A percentile compares a stretch with the other conserved stretches of the same genome.
These are phyloP conservation scores for Miichthys miiuy DNA, from an alignment of 2,797 vertebrate species.

Conservation along the genomic window DNA sequence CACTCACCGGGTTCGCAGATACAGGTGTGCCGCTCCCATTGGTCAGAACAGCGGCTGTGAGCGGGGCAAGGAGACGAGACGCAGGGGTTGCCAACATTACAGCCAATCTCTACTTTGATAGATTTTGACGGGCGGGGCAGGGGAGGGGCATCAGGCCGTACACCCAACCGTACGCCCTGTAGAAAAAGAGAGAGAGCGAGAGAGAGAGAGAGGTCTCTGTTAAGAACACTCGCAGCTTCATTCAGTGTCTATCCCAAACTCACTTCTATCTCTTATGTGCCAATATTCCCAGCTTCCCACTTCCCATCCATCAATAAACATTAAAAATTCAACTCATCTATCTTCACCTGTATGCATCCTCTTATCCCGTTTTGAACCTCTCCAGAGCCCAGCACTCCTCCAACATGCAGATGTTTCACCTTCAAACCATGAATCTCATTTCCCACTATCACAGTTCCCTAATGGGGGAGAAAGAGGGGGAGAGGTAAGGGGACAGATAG, in stretches of 20 bases:
- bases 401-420: constrained; percentile 96
- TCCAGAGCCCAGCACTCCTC: constrained; percentile 91
- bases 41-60: constrained; percentile 91
- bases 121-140: constrained; percentile 89
- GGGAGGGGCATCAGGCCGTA: constrained; percentile 85
- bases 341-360: constrained; percentile 95
- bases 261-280: neutral
- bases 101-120: constrained; percentile 92
- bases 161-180: constrained; percentile 94
- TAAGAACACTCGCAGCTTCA: neutral
- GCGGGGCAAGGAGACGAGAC: constrained; percentile 91
- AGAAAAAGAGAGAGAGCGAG: neutral
- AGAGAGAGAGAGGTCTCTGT: neutral
- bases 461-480: constrained; percentile 42
- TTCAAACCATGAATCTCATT: constrained; percentile 96
- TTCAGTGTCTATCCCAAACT: neutral
- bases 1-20: constrained; percentile 91
- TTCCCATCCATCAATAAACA: constrained; percentile 15
- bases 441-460: constrained; percentile 95
- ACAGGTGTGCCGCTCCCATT: constrained; percentile 94
- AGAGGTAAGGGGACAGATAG: constrained; percentile 10
- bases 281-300: constrained; percentile 10
- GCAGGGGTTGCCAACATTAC: constrained; percentile 89
- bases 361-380: constrained; percentile 93
- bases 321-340: neutral